These are phyloP conservation scores for Drosophila ananassae DNA, from an alignment of 1,140 invertebrate species.

Conservation along the genomic window DNA sequence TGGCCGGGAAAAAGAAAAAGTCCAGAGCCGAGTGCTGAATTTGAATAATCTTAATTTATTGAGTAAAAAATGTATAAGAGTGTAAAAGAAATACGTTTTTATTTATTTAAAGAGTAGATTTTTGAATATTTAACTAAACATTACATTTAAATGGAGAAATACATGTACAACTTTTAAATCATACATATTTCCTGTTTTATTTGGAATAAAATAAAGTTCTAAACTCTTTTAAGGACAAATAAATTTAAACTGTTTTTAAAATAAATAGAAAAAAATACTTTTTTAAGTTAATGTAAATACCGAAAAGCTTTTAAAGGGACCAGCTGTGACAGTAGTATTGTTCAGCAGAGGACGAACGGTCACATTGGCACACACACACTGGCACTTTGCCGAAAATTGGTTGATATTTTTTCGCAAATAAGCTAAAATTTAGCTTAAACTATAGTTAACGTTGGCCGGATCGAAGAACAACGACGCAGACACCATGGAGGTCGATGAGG, in stretches of 20 bases:
- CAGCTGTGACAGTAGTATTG: neutral
- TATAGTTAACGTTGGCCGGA: neutral
- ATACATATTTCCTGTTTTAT: too few species aligned
- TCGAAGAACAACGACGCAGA: neutral
- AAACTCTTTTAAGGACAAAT: too few species aligned
- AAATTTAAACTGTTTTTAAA: too few species aligned
- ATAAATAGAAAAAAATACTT: too few species aligned
- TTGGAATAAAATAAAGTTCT: too few species aligned
- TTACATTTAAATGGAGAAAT: neutral
- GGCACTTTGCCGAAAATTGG: neutral
- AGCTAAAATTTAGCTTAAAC: neutral
- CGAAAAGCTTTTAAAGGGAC: neutral
- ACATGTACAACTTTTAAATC: too few species aligned
- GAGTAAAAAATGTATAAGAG: constrained; percentile 11
- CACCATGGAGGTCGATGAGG: constrained; percentile 94
- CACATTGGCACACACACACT: neutral
- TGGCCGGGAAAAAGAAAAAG: constrained; percentile 9
- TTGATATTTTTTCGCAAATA: neutral
- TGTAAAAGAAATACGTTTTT: neutral
- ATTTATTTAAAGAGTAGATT: neutral
- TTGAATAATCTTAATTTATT: constrained; percentile 44
- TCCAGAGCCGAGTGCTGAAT: constrained; percentile 13
- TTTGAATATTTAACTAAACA: neutral
- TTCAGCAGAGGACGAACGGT: neutral
- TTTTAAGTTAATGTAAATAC: neutral